Percentiles rank a stretch among this genome's conserved stretches.
Evolutionary conservation across 2,888 invertebrate genomes (phyloP).

Genomic region (Chloromyia formosa): DNA sequence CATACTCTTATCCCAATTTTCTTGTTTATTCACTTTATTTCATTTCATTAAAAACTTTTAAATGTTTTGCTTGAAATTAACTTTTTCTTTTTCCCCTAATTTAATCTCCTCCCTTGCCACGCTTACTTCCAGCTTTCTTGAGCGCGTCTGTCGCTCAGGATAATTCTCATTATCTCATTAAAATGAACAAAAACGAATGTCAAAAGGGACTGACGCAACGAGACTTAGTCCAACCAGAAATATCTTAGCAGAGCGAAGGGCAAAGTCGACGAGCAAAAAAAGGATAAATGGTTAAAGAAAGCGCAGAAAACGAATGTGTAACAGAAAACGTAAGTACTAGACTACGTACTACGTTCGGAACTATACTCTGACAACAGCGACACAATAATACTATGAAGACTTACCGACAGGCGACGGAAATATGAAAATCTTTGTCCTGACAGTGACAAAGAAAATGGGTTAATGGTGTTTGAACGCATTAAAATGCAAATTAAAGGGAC

Average conservation of each 20-base stretch:
- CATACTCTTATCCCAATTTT: neutral
- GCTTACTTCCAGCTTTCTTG: neutral
- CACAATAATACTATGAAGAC: neutral
- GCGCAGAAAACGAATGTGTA: neutral
- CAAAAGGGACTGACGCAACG: neutral
- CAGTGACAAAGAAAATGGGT: conserved; percentile 33
- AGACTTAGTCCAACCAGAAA: conserved; percentile 2
- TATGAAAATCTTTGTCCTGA: conserved; percentile 18
- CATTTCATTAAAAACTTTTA: conserved; percentile 21
- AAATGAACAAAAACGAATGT: conserved; percentile 5
- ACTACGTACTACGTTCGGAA: neutral
- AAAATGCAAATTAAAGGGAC: conserved; percentile 40
- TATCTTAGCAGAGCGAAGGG: neutral
- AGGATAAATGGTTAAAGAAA: neutral
- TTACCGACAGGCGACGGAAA: neutral
- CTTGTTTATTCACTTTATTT: conserved; percentile 22
- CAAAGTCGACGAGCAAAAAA: neutral
- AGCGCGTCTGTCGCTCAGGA: conserved; percentile 25
- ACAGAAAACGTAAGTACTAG: neutral
- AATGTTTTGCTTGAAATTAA: conserved; percentile 21
- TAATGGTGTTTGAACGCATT: conserved; percentile 41
- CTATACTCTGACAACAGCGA: neutral
- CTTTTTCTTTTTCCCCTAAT: neutral
- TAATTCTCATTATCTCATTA: conserved; percentile 36
- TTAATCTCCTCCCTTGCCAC: neutral